Percentiles rank a stretch among this genome's conserved stretches.
These are phyloP conservation scores for Hirudinaria manillensis DNA, from an alignment of 2,888 invertebrate species.

Conservation along the genomic window DNA sequence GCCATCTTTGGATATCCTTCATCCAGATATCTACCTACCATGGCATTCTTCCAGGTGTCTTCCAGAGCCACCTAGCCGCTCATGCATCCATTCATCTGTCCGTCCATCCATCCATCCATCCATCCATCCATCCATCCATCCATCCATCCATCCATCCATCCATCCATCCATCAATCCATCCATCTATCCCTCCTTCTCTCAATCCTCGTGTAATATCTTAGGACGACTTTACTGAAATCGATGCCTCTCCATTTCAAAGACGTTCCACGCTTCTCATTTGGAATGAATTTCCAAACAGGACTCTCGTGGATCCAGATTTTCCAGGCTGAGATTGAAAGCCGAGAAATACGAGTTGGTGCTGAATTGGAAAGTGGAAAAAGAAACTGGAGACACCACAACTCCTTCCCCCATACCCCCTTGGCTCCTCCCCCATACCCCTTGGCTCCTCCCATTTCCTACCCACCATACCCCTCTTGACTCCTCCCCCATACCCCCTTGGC, in stretches of 20 bases:
- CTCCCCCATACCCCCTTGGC: too few relatives aligned
- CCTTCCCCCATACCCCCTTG: too few relatives aligned
- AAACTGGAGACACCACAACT: too few relatives aligned
- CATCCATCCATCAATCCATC: background rate
- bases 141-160: background rate
- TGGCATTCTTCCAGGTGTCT: background rate
- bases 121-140: background rate
- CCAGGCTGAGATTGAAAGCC: background rate
- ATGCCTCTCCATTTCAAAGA: constrained; percentile 10
- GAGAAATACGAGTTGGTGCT: too few relatives aligned
- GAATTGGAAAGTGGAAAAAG: too few relatives aligned
- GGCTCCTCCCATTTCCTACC: too few relatives aligned
- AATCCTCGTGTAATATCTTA: background rate
- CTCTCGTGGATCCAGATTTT: background rate
- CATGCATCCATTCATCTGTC: too few relatives aligned
- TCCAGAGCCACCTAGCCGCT: background rate
- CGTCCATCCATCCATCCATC: background rate
- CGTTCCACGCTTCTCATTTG: background rate
- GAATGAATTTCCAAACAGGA: background rate
- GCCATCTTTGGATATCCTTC: too few relatives aligned
- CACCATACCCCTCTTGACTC: too few relatives aligned
- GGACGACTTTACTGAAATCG: background rate
- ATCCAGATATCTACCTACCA: too few relatives aligned
- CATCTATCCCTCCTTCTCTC: too few relatives aligned
- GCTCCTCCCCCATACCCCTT: too few relatives aligned